Percentiles rank a stretch among this genome's conserved stretches.
phyloP scores from a whole-genome alignment of 2,888 invertebrate species.

The Cheilosia impressa region DNA sequence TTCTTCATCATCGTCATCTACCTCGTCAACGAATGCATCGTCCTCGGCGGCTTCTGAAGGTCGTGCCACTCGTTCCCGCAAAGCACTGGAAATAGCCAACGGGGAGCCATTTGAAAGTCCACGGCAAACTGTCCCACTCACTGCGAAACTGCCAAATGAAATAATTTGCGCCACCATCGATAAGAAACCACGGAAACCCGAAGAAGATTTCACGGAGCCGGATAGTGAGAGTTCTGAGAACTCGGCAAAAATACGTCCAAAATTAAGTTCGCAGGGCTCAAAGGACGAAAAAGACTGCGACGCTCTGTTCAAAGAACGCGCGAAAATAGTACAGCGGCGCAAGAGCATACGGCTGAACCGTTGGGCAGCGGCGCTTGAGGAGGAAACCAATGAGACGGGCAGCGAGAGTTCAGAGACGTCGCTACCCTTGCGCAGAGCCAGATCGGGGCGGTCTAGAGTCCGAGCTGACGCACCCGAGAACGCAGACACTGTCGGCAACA shows the following conservation, averaged over 20 bases:
- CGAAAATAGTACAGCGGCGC: constrained; percentile 27
- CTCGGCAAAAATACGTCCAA: not conserved
- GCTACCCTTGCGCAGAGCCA: not conserved
- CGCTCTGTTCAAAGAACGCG: constrained; percentile 22
- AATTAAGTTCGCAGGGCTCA: not conserved
- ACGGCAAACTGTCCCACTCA: not conserved
- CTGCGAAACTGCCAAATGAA: not conserved
- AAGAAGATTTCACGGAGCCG: constrained; percentile 25
- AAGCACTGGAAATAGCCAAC: not conserved
- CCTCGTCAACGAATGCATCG: constrained; percentile 9
- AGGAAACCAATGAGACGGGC: constrained; percentile 39
- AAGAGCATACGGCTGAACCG: constrained; percentile 24
- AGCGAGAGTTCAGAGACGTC: constrained; percentile 52
- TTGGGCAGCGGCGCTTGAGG: not conserved
- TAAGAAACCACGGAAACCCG: not conserved
- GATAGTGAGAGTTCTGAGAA: constrained; percentile 49
- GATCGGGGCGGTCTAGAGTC: constrained; percentile 23
- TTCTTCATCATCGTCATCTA: constrained; percentile 15
- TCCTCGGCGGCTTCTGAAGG: constrained; percentile 12
- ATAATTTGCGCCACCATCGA: not conserved
- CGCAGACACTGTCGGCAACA: not conserved
- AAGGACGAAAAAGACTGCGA: not conserved
- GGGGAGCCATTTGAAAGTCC: not conserved
- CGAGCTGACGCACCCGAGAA: not conserved
- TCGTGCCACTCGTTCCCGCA: constrained; percentile 49